Percentiles rank a stretch among this genome's conserved stretches.
phyloP scores from a whole-genome alignment of 2,888 invertebrate genomes.

The Catotricha subobsoleta region DNA sequence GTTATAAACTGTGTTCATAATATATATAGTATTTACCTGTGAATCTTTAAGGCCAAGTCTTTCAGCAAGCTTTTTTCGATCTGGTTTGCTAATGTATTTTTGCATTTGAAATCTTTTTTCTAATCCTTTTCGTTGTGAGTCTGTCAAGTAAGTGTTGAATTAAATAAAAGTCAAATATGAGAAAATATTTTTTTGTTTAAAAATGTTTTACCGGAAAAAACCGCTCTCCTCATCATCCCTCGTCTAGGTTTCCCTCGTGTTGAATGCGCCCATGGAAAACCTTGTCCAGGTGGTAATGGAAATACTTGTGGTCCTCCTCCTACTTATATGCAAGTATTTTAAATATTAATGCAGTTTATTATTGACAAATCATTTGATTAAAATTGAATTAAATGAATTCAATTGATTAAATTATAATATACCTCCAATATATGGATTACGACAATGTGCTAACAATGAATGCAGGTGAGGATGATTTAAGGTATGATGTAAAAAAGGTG shows the following conservation, averaged over 20 bases:
- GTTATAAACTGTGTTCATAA: not conserved
- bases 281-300: slow-evolving; percentile 38
- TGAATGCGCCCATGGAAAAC: slow-evolving; percentile 81
- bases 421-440: slow-evolving; percentile 63
- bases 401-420: not conserved
- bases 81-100: slow-evolving; percentile 97
- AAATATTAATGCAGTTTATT: slow-evolving; percentile 6
- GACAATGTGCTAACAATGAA: slow-evolving; percentile 60
- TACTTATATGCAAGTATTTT: slow-evolving; percentile 24
- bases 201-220: slow-evolving; percentile 52
- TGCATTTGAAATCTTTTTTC: slow-evolving; percentile 93
- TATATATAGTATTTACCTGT: slow-evolving; percentile 47
- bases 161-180: not conserved
- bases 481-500: slow-evolving; percentile 38
- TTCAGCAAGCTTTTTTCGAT: slow-evolving; percentile 90
- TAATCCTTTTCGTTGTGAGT: slow-evolving; percentile 85
- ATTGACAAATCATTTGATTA: not conserved
- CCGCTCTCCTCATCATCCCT: slow-evolving; percentile 93
- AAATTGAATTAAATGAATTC: not conserved
- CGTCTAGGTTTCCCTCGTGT: slow-evolving; percentile 82
- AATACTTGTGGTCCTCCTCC: slow-evolving; percentile 38
- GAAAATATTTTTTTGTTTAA: not conserved
- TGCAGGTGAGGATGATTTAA: slow-evolving; percentile 65
- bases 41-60: slow-evolving; percentile 92
- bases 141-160: slow-evolving; percentile 24